phyloP scores from a whole-genome alignment of 2,797 vertebrate species.

The Chaetophractus vellerosus region DNA sequence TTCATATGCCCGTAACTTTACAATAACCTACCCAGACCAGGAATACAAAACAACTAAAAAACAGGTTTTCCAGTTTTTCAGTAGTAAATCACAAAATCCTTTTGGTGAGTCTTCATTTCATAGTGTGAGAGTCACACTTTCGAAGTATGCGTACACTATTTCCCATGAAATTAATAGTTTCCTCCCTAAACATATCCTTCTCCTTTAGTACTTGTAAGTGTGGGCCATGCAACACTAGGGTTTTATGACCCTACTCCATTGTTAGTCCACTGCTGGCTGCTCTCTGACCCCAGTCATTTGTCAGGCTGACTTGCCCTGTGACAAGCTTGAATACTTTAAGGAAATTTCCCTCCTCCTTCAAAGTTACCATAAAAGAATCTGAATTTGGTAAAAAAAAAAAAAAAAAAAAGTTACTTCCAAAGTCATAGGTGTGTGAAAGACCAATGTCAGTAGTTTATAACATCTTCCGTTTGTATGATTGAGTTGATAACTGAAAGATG shows the following conservation, averaged over 20 bases:
- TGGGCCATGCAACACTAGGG: neutral
- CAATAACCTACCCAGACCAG: neutral
- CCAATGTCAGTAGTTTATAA: neutral
- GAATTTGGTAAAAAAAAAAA: neutral
- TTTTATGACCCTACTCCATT: neutral
- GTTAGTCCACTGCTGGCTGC: neutral
- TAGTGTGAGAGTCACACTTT: neutral
- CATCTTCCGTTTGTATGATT: neutral
- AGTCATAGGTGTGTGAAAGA: neutral
- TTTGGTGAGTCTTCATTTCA: neutral
- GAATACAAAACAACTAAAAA: neutral
- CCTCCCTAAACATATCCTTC: neutral
- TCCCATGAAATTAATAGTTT: neutral
- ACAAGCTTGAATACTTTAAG: neutral
- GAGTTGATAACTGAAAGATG: neutral
- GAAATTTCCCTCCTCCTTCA: neutral
- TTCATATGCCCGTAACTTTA: neutral
- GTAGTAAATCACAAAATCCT: neutral
- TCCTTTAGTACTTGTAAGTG: neutral
- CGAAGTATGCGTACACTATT: neutral
- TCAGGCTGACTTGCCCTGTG: neutral
- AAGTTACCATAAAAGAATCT: neutral
- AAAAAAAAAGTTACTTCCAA: neutral
- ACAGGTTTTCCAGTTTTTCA: neutral
- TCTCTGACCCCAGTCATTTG: neutral